These are phyloP conservation scores for Scalopus aquaticus DNA, from an alignment of 2,113 vertebrate genomes.

Conservation along the genomic window DNA sequence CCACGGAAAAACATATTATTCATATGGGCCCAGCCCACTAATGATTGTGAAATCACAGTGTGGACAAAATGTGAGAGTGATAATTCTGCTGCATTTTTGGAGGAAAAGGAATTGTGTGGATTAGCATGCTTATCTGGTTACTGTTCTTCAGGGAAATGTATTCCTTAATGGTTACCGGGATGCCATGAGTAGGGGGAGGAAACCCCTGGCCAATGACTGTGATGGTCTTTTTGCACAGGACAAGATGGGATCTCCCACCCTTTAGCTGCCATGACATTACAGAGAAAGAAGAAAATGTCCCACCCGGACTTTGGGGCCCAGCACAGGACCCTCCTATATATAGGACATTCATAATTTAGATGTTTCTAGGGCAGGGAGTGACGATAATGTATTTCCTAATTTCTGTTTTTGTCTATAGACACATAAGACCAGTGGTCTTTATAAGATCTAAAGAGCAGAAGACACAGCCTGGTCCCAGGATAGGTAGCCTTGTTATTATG, in stretches of 20 bases:
- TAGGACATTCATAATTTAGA: constrained; percentile 27
- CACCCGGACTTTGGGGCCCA: background rate
- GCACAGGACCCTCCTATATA: background rate
- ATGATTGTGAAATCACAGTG: background rate
- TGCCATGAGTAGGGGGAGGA: background rate
- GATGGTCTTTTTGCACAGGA: background rate
- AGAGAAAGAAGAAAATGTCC: background rate
- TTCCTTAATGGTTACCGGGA: background rate
- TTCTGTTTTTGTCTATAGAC: background rate
- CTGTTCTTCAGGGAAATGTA: background rate
- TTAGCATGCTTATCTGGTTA: background rate
- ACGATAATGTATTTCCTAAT: background rate
- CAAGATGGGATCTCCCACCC: background rate
- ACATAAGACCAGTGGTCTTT: background rate
- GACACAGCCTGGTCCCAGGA: background rate
- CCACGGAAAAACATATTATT: background rate
- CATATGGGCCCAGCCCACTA: background rate
- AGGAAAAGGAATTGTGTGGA: background rate
- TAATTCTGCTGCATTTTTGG: background rate
- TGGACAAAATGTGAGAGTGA: background rate
- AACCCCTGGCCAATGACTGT: background rate
- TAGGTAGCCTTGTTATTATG: background rate
- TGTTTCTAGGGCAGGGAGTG: constrained; percentile 21
- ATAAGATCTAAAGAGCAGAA: background rate
- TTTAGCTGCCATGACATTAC: background rate